Base-by-base conservation (phyloP, 2,797 vertebrate species). In the Fistularia tabacaria region DNA sequence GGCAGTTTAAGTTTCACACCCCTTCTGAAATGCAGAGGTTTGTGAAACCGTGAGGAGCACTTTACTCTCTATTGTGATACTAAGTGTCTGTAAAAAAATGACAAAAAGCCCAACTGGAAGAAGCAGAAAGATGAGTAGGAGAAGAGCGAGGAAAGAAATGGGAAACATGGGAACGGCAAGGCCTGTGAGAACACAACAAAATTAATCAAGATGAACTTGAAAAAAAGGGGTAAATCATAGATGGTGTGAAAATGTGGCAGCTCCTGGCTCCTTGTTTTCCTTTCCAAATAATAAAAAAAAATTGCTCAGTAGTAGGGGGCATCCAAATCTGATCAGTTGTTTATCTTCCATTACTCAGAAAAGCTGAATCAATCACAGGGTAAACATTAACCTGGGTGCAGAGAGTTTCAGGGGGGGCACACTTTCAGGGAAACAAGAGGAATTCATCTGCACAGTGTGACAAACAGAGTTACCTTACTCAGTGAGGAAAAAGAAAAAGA, bases 301-400 rank as follows among this genome's bases (percentile, higher is more conserved):
- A 80, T 54, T 74, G 81, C 77, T 74, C 72, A 69, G 50, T 13
- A 7, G 49, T 62, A 39, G 72, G 58, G 66, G 37, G 8, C 36
- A 41, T 58, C 55, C 25, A 37, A 67, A 56, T 71, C 62, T 58
- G 38, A 69, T 85, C 76, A 71, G 47, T 64, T 83, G 79, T 90
- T 89, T 83, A 72, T 80, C 64, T 56, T 64, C 49, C 71, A 62
- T 83, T 82, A 79, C 71, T 45, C 57, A 55, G 53, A 68, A 56
- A 71, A 76, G 59, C 56, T 62, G 54, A 76, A 84, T 83, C 78
- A 76, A 81, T 85, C 70, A 67, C 47, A 36, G 51, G 46, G 74
- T 88, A 69, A 82, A 82, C 73, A 83, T 81, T 82, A 86, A 79
- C 79, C 71, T 60, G 72, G 54, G 56, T 56, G 9, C 56, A 47